phyloP scores from a whole-genome alignment of 2,113 vertebrate genomes.

The Bambusicola thoracicus region DNA sequence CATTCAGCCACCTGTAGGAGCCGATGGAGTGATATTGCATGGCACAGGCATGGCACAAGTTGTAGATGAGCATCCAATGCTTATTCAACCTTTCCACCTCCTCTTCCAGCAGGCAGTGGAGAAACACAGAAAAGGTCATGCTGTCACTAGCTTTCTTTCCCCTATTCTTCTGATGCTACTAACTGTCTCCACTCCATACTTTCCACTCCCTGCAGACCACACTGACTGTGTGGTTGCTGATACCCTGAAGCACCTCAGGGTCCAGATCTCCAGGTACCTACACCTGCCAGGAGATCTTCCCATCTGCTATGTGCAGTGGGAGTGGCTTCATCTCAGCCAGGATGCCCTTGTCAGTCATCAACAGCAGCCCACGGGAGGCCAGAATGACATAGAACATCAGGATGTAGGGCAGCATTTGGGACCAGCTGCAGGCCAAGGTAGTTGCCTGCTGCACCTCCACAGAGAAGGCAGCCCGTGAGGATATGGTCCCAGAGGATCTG shows the following conservation, averaged over 20 bases:
- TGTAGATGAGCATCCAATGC: slow-evolving; percentile 98
- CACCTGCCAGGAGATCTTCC: slow-evolving; percentile 38
- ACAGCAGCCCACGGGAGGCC: slow-evolving; percentile 92
- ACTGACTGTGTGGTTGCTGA: slow-evolving; percentile 87
- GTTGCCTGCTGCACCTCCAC: background rate
- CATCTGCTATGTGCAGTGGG: slow-evolving; percentile 74
- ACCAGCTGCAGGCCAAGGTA: background rate
- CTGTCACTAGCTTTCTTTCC: slow-evolving; percentile 82
- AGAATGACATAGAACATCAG: slow-evolving; percentile 95
- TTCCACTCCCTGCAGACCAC: slow-evolving; percentile 86
- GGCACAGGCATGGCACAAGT: slow-evolving; percentile 94
- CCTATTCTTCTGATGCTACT: slow-evolving; percentile 81
- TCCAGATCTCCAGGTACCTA: slow-evolving; percentile 74
- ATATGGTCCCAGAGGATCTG: slow-evolving; percentile 17
- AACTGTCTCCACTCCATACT: slow-evolving; percentile 90
- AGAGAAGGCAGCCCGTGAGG: background rate
- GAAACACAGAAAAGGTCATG: slow-evolving; percentile 92
- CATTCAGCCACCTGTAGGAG: slow-evolving; percentile 87
- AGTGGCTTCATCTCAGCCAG: slow-evolving; percentile 87
- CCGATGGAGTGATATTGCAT: slow-evolving; percentile 92
- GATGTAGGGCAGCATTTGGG: slow-evolving; percentile 84
- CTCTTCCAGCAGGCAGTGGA: slow-evolving; percentile 90
- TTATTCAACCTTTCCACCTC: slow-evolving; percentile 95
- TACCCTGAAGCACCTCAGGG: slow-evolving; percentile 84
- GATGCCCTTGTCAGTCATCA: slow-evolving; percentile 96